Evolutionary conservation across 2,888 invertebrate species (phyloP), one percentile per base, ranked within the genome.

Genomic region (Cephalotes varians): DNA sequence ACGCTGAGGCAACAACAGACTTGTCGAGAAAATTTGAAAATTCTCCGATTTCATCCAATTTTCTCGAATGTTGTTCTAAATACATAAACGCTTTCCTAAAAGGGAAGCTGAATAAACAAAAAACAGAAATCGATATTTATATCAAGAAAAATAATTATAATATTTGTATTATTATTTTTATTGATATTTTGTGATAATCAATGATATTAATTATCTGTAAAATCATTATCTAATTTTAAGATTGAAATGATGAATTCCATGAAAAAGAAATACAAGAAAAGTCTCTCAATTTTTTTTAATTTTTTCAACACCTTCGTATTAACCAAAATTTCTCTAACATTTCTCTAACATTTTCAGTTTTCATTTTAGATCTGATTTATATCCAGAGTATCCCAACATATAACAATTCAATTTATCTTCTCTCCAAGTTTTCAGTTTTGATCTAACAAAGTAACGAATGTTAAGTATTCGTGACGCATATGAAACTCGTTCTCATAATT

Each of bases 391-490:
- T 31, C 25, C 34, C n/a, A 40, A 34, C 54, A 62, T 37, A n/a
- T n/a, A n/a, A n/a, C n/a, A n/a, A n/a, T 65, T 56, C 40, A 49
- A 65, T 77, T 72, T 56, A 31, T 54, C 64, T 64, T 44, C 25
- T 21, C 49, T 69, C 40, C 21, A 5, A n/a, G 62, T 28, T n/a
- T 34, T 21, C n/a, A 54, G 28, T 56, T 21, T 44, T 44, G 51
- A 71, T 51, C 44, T 81, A 81, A 83, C 81, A 62, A 72, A 81
- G 71, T 81, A 79, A 64, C 81, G 56, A 79, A 79, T 79, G 77
- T 56, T 72, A 79, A 79, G 72, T 79, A 72, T 79, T 79, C 73
- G 77, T 79, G 77, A 79, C 56, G 77, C 77, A 71, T 79, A 79
- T 56, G 44, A 79, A 71, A 71, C 9, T 31, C n/a, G 44, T 79